Percentiles rank a stretch among this genome's conserved stretches.
These are phyloP conservation scores for Pecten maximus DNA, from an alignment of 2,888 invertebrate species.

Conservation along the genomic window DNA sequence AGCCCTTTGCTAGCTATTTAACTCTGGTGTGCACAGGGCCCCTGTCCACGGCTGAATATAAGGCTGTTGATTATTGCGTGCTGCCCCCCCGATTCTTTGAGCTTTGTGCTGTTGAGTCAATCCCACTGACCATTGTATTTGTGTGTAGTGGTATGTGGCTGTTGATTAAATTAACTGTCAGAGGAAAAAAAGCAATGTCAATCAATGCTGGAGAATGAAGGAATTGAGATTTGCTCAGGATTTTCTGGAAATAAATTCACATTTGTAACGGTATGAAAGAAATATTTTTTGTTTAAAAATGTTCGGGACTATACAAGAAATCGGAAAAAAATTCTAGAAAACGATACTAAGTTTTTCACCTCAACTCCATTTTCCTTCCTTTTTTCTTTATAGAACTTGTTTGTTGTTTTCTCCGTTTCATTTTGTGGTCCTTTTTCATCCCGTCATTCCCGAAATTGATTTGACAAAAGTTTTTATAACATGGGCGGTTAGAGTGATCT, in stretches of 20 bases:
- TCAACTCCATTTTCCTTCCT: neutral
- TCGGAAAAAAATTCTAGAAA: too few species aligned
- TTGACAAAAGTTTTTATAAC: neutral
- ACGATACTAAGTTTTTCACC: too few species aligned
- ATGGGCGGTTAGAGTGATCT: slow-evolving; percentile 25
- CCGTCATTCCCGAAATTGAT: neutral
- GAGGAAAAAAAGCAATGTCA: neutral
- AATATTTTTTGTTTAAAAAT: too few species aligned
- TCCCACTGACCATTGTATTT: slow-evolving; percentile 3
- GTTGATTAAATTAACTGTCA: neutral
- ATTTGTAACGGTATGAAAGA: too few species aligned
- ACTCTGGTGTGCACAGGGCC: slow-evolving; percentile 20
- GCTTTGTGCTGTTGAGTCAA: neutral
- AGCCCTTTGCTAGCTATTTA: neutral
- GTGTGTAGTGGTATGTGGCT: neutral
- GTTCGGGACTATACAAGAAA: too few species aligned
- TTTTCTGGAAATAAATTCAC: neutral
- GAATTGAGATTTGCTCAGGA: neutral
- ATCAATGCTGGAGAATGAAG: neutral
- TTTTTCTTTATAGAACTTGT: neutral
- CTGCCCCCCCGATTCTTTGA: neutral
- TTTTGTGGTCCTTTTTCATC: neutral
- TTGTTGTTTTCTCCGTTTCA: neutral
- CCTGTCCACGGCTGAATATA: neutral
- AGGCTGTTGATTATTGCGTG: neutral